phyloP scores from a whole-genome alignment of 1,140 invertebrate species.

The Propsilocerus akamusi region DNA sequence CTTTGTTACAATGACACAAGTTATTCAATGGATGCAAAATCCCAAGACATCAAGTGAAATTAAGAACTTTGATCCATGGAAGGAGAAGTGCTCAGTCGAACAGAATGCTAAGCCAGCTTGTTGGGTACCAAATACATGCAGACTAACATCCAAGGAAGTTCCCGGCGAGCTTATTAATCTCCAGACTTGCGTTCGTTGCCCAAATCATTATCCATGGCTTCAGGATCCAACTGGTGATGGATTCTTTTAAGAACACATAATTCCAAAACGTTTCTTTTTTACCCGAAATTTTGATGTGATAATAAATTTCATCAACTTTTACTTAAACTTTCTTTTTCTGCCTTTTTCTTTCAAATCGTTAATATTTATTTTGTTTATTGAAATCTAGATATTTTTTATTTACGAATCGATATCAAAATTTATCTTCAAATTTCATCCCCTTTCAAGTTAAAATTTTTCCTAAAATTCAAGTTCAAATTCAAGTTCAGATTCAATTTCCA shows the following conservation, averaged over 20 bases:
- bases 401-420: too few relatives aligned
- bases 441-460: too few relatives aligned
- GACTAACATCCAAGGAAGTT: conserved; percentile 77
- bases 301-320: too few relatives aligned
- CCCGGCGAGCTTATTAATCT: conserved; percentile 84
- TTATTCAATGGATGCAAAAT: conserved; percentile 93
- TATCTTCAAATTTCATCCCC: too few relatives aligned
- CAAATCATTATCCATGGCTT: conserved; percentile 83
- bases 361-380: too few relatives aligned
- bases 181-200: conserved; percentile 82
- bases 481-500: too few relatives aligned
- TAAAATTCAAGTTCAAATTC: too few relatives aligned
- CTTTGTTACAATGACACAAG: conserved; percentile 94
- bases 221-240: conserved; percentile 76
- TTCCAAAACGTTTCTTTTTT: too few relatives aligned
- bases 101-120: conserved; percentile 52
- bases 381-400: too few relatives aligned
- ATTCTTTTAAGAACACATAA: conserved; percentile 53
- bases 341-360: too few relatives aligned
- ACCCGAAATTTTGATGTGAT: too few relatives aligned
- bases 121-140: conserved; percentile 78
- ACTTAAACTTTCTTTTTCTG: too few relatives aligned
- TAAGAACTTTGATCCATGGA: conserved; percentile 86
- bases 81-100: conserved; percentile 75
- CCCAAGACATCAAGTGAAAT: conserved; percentile 65